These are phyloP conservation scores for Heliconius hortense DNA, from an alignment of 2,888 invertebrate species.

Conservation along the genomic window DNA sequence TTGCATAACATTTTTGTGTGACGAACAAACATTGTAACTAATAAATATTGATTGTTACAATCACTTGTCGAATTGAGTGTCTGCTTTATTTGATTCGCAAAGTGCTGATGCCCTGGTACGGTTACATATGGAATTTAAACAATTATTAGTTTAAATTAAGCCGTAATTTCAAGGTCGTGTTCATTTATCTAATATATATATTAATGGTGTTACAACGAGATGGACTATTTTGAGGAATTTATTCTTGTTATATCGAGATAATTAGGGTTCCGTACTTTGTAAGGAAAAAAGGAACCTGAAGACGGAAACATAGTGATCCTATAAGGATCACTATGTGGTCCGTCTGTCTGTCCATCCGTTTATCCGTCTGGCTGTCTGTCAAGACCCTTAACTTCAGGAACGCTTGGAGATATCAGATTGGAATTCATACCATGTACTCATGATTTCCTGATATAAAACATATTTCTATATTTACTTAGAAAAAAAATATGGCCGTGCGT, in stretches of 20 bases:
- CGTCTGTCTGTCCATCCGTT: no score
- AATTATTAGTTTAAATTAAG: conserved; percentile 9
- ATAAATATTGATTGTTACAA: conserved; percentile 43
- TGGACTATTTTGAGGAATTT: not conserved
- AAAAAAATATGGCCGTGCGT: no score
- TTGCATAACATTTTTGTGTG: not conserved
- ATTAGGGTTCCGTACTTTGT: no score
- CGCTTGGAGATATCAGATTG: no score
- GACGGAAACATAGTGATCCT: no score
- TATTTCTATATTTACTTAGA: no score
- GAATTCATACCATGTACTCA: no score
- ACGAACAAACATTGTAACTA: conserved; percentile 16
- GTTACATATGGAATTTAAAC: conserved; percentile 10
- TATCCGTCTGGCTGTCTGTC: no score
- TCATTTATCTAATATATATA: conserved; percentile 10
- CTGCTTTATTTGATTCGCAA: conserved; percentile 19
- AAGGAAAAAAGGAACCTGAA: no score
- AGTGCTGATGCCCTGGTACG: conserved; percentile 15
- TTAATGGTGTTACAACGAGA: not conserved
- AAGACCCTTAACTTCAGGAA: no score
- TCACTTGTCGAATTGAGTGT: conserved; percentile 42
- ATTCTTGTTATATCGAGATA: not conserved
- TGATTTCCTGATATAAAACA: no score
- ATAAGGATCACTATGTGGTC: no score
- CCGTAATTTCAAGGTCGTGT: not conserved